Percentiles rank a stretch among this genome's conserved stretches.
Conservation (phyloP, 2,888 invertebrate species). For the Adineta ricciae region DNA sequence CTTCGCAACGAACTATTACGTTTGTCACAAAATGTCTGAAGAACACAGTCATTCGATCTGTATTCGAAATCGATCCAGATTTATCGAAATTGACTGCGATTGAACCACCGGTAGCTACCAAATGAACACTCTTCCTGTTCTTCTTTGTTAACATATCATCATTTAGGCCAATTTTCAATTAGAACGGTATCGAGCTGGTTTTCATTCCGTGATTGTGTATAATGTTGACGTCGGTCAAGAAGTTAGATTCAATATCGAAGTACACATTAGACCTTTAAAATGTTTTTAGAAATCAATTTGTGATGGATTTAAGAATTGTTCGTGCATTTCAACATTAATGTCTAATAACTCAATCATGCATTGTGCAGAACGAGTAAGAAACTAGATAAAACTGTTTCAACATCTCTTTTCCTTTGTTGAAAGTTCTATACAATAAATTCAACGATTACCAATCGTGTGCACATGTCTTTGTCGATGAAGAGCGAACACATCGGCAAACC, state of each 20-base stretch:
- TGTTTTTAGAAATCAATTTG: neutral
- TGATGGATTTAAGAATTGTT: neutral
- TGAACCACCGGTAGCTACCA: neutral
- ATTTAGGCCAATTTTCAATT: neutral
- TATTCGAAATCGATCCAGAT: neutral
- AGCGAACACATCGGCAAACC: neutral
- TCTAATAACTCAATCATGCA: neutral
- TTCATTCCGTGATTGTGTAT: neutral
- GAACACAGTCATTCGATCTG: neutral
- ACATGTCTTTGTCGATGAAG: neutral
- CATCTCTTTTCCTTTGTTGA: too few species aligned
- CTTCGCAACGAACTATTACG: neutral
- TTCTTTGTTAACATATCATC: neutral
- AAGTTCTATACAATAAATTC: neutral
- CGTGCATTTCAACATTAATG: neutral
- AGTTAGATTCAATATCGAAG: neutral
- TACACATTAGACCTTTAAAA: neutral
- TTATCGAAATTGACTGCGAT: neutral
- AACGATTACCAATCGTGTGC: neutral
- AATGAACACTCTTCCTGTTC: neutral
- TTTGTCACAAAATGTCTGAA: neutral
- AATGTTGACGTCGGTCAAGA: neutral
- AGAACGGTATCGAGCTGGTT: neutral
- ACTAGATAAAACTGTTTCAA: neutral
- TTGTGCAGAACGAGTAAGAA: neutral